Conservation (phyloP, 2,797 vertebrate species). For the Lithobates pipiens region DNA sequence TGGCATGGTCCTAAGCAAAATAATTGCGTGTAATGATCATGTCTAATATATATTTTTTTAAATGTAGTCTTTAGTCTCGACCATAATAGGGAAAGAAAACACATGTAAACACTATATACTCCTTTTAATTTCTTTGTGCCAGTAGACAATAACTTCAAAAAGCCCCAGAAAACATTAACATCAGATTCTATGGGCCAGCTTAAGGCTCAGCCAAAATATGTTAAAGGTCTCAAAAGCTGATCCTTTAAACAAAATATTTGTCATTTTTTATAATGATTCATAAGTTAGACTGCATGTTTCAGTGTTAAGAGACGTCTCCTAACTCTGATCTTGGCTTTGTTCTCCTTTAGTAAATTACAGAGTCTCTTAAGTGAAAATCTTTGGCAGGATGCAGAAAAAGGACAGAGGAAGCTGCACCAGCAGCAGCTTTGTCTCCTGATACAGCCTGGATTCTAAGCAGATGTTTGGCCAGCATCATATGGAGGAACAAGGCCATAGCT, state of each 20-base stretch:
- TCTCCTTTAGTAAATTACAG: background rate
- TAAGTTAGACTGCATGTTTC: background rate
- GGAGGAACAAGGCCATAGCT: background rate
- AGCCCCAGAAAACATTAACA: too few relatives aligned
- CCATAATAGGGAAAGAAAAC: too few relatives aligned
- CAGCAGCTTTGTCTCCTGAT: slow-evolving; percentile 8
- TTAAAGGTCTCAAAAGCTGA: background rate
- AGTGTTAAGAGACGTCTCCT: background rate
- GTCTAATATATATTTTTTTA: too few relatives aligned
- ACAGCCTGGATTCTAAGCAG: background rate
- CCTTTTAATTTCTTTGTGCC: too few relatives aligned
- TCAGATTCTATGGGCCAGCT: too few relatives aligned
- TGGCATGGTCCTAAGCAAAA: too few relatives aligned
- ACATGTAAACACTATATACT: too few relatives aligned
- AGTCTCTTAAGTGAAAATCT: background rate
- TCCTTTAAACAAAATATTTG: background rate
- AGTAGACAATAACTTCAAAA: too few relatives aligned
- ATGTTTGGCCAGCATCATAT: background rate
- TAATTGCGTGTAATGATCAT: too few relatives aligned
- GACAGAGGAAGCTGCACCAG: background rate
- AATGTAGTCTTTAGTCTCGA: too few relatives aligned
- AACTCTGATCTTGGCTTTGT: background rate
- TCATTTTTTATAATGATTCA: background rate
- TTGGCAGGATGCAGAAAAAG: background rate
- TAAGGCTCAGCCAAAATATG: background rate